Base-by-base conservation (phyloP, 1,140 invertebrate genomes). In the Drosophila funebris region DNA sequence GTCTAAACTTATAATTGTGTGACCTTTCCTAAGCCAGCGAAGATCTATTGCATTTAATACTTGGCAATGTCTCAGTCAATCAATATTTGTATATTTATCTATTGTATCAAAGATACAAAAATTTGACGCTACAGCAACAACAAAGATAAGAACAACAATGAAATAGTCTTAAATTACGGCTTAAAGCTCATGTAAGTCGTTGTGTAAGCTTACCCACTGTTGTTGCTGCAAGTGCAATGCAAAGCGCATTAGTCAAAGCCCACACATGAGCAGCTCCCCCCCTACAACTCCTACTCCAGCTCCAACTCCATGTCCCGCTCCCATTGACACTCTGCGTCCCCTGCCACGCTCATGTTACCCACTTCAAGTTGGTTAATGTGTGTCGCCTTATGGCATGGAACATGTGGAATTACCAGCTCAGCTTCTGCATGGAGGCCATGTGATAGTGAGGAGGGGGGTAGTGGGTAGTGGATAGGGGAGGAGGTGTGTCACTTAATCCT, bases 181-280 rank as follows among this genome's bases (percentile, higher is more conserved):
- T 73, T 57, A 82, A 85, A 78, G 78, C 71, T 74, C 82, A 52
- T 87, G 82, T 85, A 85, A 85, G 82, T 87, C 68, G 82, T 68
- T 71, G 41, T 85, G 82, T 85, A 85, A 87, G 82, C 82, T 66
- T 68, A 33, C 16, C 11, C 36, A 46, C 36, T 48, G 52, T 39
- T 62, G 61, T 44, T 72, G 66, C 58, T 53, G 52, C 79, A 78
- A 83, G 71, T 83, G 80, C 63, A 84, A 20, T 41, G 70, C 63
- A 85, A 85, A 85, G 82, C 82, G 82, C 82, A 85, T 85, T 85
- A 85, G 71, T 69, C 71, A 62, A 73, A 69, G 66, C 71, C 56
- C 71, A 73, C 71, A 73, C 56, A 69, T 68, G 54, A 68, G 62
- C 52, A 72, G 68, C 33, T 50, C 31, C 63, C 58, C 36, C 50